Conservation (phyloP, 64 coral and sea anemone species). For the Hydrozoanthus tunicans region DNA sequence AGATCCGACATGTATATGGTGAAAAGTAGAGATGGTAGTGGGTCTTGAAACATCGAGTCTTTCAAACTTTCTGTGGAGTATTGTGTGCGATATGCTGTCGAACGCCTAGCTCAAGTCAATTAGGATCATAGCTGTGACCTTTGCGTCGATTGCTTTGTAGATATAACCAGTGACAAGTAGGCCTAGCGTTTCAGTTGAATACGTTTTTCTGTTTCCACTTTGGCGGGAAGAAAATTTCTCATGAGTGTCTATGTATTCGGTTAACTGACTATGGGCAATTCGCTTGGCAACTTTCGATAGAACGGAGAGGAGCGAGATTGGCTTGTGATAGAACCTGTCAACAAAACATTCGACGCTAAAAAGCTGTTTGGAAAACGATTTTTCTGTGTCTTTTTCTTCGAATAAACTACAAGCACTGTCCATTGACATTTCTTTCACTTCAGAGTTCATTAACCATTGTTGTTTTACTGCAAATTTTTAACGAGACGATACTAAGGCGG, state of each 20-base stretch:
- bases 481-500: no score
- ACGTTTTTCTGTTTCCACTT: slow-evolving; percentile 8
- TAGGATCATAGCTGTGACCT: slow-evolving; percentile 59
- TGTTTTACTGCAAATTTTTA: no score
- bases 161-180: slow-evolving; percentile 56
- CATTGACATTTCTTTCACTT: no score
- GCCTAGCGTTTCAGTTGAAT: slow-evolving; percentile 29
- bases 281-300: slow-evolving; percentile 1
- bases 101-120: slow-evolving; percentile 68
- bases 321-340: not conserved
- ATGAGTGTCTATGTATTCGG: not conserved
- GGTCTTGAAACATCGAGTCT: slow-evolving; percentile 6
- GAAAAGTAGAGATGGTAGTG: slow-evolving; percentile 23
- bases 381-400: no score
- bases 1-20: not conserved
- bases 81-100: slow-evolving; percentile 45
- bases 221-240: not conserved
- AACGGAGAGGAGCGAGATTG: slow-evolving; percentile 20
- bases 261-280: not conserved
- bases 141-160: slow-evolving; percentile 2
- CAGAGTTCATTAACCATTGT: no score
- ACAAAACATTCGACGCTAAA: no score
- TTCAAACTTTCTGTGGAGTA: slow-evolving; percentile 34
- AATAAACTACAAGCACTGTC: no score
- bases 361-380: no score